Evolutionary conservation across 2,797 vertebrate species (phyloP).

Genomic region (Manis crassicaudata): DNA sequence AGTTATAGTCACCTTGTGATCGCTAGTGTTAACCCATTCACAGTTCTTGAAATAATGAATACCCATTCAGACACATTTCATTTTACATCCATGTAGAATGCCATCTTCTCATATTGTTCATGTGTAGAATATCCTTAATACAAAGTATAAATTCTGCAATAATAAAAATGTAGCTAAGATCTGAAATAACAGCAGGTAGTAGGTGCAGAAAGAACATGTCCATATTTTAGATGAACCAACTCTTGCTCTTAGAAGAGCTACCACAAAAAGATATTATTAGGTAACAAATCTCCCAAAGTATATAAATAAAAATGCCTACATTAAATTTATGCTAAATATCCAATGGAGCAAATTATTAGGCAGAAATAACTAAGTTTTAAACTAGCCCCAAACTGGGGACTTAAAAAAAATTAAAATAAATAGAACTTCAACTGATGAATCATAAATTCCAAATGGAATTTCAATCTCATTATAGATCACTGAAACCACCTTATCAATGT

Average conservation of each 20-base stretch:
- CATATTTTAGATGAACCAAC: conserved; percentile 85
- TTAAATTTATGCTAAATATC: conserved; percentile 87
- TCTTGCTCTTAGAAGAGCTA: conserved; percentile 86
- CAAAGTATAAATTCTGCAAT: conserved; percentile 86
- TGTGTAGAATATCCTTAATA: conserved; percentile 84
- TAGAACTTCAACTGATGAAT: conserved; percentile 86
- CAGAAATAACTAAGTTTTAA: conserved; percentile 84
- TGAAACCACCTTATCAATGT: conserved; percentile 79
- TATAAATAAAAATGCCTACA: conserved; percentile 89
- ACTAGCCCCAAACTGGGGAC: conserved; percentile 80
- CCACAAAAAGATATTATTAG: conserved; percentile 87
- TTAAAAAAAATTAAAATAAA: conserved; percentile 89
- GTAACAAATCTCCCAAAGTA: conserved; percentile 87
- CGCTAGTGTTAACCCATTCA: conserved; percentile 85
- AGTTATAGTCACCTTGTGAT: conserved; percentile 86
- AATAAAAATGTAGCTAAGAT: conserved; percentile 86
- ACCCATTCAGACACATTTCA: conserved; percentile 82
- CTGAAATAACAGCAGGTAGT: conserved; percentile 84
- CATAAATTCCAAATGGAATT: conserved; percentile 83
- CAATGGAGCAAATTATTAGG: conserved; percentile 83
- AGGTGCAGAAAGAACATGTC: conserved; percentile 81
- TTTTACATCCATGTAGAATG: conserved; percentile 82
- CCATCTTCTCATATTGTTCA: conserved; percentile 84
- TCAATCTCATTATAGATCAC: conserved; percentile 83
- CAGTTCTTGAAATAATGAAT: conserved; percentile 83